Conservation (phyloP, 2,113 vertebrate genomes). For the Pedionomus torquatus region DNA sequence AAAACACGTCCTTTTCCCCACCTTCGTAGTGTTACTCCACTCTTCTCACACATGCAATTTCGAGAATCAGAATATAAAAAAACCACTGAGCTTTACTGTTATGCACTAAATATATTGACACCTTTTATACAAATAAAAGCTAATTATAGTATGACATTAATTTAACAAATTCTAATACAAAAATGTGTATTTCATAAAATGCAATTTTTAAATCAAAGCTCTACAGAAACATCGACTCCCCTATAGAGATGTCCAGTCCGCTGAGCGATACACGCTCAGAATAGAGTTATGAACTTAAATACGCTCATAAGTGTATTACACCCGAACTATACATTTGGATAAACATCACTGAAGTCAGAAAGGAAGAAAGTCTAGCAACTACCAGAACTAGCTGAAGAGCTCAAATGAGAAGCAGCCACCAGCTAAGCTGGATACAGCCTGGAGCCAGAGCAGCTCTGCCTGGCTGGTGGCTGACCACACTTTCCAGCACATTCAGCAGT, state of each 20-base stretch:
- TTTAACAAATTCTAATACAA: constrained; percentile 73
- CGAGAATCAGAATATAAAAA: background rate
- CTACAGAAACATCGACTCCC: constrained; percentile 45
- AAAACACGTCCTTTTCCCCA: background rate
- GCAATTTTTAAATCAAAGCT: constrained; percentile 55
- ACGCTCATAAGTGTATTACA: constrained; percentile 1
- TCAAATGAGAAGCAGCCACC: background rate
- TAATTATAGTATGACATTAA: constrained; percentile 64
- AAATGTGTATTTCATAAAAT: constrained; percentile 42
- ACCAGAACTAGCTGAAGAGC: background rate
- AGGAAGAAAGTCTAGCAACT: background rate
- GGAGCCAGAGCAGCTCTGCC: background rate
- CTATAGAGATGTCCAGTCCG: constrained; percentile 47
- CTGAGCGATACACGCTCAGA: constrained; percentile 57
- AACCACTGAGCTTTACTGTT: constrained; percentile 7
- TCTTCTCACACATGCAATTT: background rate
- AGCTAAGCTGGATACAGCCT: background rate
- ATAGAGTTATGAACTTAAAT: constrained; percentile 44
- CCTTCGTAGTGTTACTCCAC: background rate
- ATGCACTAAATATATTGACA: constrained; percentile 54
- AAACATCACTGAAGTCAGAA: constrained; percentile 26
- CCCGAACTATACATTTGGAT: constrained; percentile 30
- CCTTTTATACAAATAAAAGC: constrained; percentile 71
- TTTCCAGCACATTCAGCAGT: background rate
- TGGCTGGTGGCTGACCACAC: background rate